These are phyloP conservation scores for Melinopterus prodromus DNA, from an alignment of 2,888 invertebrate genomes.

Conservation along the genomic window DNA sequence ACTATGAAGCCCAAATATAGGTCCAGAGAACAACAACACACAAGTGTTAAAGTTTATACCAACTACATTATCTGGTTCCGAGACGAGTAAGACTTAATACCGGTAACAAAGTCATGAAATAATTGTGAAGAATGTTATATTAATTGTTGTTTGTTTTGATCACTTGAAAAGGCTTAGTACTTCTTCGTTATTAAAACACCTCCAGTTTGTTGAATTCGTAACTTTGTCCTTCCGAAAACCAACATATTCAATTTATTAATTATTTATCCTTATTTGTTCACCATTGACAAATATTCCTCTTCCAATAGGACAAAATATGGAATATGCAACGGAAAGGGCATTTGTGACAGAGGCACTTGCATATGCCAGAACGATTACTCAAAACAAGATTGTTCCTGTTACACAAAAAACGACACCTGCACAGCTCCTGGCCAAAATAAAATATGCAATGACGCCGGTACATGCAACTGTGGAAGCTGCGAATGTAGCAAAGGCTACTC, in stretches of 20 bases:
- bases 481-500: slow-evolving; percentile 54
- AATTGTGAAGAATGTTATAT: too few relatives aligned
- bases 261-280: too few relatives aligned
- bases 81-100: too few relatives aligned
- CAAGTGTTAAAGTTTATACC: too few relatives aligned
- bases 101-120: too few relatives aligned
- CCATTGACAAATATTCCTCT: slow-evolving; percentile 15
- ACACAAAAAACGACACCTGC: slow-evolving; percentile 62
- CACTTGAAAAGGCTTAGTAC: too few relatives aligned
- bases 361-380: slow-evolving; percentile 69
- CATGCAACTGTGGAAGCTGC: slow-evolving; percentile 75
- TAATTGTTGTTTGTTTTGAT: too few relatives aligned
- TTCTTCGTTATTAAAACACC: too few relatives aligned
- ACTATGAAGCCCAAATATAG: too few relatives aligned
- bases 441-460: slow-evolving; percentile 77
- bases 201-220: too few relatives aligned
- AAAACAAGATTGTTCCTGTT: slow-evolving; percentile 68
- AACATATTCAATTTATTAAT: neutral
- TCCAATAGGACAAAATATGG: slow-evolving; percentile 52
- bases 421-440: slow-evolving; percentile 62
- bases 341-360: slow-evolving; percentile 80
- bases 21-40: too few relatives aligned
- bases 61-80: too few relatives aligned
- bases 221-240: neutral
- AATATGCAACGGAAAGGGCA: slow-evolving; percentile 72